These are phyloP conservation scores for Clepsis dumicolana DNA, from an alignment of 2,888 invertebrate species.

Conservation along the genomic window DNA sequence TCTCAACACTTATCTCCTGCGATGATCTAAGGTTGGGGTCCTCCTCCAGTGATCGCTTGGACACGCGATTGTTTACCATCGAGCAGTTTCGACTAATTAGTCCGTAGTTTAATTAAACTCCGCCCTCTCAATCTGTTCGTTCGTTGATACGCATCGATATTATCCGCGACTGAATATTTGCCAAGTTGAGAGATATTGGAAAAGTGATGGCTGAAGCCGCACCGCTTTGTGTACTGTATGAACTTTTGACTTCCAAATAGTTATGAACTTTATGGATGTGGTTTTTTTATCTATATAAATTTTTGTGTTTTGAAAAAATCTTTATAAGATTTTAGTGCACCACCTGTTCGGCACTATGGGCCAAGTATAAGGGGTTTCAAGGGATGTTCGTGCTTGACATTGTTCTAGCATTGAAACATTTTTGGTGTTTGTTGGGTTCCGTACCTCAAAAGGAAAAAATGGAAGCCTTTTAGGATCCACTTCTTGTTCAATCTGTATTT, in stretches of 20 bases:
- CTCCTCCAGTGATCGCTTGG: conserved; percentile 65
- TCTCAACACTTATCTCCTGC: conserved; percentile 67
- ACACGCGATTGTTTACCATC: conserved; percentile 69
- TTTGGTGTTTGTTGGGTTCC: too few species aligned
- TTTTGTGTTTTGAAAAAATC: too few species aligned
- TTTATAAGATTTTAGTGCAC: neutral
- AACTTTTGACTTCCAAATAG: conserved; percentile 2
- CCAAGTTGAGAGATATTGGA: neutral
- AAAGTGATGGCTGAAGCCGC: neutral
- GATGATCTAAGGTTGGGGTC: conserved; percentile 75
- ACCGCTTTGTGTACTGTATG: neutral
- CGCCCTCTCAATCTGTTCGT: conserved; percentile 8
- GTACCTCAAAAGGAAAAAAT: too few species aligned
- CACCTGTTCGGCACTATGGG: neutral
- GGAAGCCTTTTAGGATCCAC: too few species aligned
- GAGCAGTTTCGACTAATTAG: conserved; percentile 27
- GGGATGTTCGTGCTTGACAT: neutral
- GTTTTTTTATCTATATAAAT: neutral
- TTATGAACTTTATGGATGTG: neutral
- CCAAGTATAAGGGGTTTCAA: neutral
- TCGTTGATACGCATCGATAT: conserved; percentile 11
- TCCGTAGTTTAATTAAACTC: conserved; percentile 19
- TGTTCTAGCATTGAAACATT: too few species aligned
- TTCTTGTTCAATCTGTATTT: too few species aligned
- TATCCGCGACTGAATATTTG: neutral